Evolutionary conservation across 2,797 vertebrate genomes (phyloP).

Genomic region (Oreochromis grahami): DNA sequence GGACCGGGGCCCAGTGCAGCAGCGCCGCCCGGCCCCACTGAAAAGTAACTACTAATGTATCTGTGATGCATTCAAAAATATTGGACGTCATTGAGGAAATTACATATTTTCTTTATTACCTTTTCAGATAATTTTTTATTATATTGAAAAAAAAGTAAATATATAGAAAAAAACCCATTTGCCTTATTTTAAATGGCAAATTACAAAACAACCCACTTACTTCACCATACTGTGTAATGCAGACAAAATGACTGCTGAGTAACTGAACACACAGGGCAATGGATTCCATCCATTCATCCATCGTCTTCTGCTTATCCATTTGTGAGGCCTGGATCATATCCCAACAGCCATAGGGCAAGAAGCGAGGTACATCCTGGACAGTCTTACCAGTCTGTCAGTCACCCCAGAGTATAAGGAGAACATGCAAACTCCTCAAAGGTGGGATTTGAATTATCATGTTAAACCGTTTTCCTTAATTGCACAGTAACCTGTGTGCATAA

Average conservation of each 20-base stretch:
- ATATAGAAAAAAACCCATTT: accelerated
- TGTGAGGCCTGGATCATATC: background rate
- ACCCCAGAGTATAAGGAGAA: background rate
- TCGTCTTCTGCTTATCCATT: background rate
- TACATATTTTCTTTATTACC: background rate
- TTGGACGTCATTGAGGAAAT: background rate
- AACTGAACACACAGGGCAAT: background rate
- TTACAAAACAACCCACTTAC: background rate
- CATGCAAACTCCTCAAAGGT: background rate
- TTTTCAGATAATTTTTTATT: background rate
- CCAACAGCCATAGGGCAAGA: background rate
- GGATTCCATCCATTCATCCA: background rate
- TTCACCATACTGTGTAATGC: background rate
- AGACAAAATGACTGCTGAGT: background rate
- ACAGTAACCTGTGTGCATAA: background rate
- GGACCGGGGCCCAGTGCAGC: no score
- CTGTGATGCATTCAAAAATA: background rate
- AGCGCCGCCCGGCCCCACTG: no score
- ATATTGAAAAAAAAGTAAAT: background rate
- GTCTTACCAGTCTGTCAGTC: background rate
- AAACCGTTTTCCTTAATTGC: background rate
- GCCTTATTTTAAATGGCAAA: background rate
- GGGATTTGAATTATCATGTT: background rate
- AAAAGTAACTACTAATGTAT: background rate
- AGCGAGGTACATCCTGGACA: background rate